phyloP scores from a whole-genome alignment of 2,113 vertebrate species.

The Cathartes aura region DNA sequence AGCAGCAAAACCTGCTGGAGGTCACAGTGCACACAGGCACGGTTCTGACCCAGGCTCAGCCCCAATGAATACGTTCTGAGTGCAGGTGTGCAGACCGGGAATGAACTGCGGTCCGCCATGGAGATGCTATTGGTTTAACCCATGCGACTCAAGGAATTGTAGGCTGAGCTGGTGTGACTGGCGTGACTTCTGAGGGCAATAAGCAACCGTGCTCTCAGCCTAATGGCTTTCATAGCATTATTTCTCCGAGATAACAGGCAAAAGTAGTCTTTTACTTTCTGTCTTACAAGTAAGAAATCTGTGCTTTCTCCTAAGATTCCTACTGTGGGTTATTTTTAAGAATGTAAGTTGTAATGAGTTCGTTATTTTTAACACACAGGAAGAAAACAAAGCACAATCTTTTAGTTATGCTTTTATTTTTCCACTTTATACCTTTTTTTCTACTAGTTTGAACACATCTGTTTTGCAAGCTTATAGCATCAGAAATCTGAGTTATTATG shows the following conservation, averaged over 20 bases:
- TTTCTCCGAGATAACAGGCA: background rate
- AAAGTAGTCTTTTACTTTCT: background rate
- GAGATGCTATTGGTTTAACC: background rate
- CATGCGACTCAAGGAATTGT: accelerated
- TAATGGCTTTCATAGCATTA: background rate
- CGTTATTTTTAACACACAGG: conserved; percentile 13
- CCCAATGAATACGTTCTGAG: background rate
- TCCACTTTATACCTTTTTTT: background rate
- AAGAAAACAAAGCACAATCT: background rate
- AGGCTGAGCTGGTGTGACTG: background rate
- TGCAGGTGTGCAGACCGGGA: background rate
- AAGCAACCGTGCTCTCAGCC: background rate
- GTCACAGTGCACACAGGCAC: accelerated
- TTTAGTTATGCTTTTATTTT: background rate
- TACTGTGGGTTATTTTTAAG: background rate
- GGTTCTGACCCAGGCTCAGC: background rate
- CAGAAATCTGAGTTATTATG: background rate
- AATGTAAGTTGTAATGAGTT: background rate
- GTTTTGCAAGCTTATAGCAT: background rate
- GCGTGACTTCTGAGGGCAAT: background rate
- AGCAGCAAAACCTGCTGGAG: background rate
- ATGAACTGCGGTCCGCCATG: background rate
- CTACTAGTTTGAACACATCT: background rate
- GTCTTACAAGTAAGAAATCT: background rate
- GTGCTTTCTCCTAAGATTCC: background rate